Percentiles rank a stretch among this genome's conserved stretches.
phyloP scores from a whole-genome alignment of 2,888 invertebrate species.

The Heteromurus nitidus region DNA sequence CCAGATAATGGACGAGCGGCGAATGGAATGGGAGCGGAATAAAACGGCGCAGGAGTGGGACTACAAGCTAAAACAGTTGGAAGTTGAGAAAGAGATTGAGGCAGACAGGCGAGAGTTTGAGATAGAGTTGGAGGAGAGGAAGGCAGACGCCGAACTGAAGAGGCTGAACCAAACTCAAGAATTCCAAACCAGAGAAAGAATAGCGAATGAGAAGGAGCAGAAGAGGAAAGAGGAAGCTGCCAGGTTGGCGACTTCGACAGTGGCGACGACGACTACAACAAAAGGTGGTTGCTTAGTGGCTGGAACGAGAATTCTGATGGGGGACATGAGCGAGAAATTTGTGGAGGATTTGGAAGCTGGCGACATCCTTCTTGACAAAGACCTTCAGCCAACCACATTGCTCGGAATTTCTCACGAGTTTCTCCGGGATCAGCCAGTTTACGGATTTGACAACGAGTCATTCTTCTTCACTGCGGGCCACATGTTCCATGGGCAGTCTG shows the following conservation, averaged over 20 bases:
- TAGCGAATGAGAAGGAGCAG: too few relatives aligned
- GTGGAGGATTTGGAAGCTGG: constrained; percentile 56
- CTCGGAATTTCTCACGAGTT: constrained; percentile 45
- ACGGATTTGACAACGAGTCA: constrained; percentile 53
- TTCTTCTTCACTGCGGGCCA: constrained; percentile 58
- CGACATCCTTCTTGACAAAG: constrained; percentile 57
- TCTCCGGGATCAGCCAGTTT: constrained; percentile 32
- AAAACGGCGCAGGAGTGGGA: background rate
- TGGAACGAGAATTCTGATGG: constrained; percentile 56
- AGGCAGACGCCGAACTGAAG: too few relatives aligned
- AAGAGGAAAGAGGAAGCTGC: too few relatives aligned
- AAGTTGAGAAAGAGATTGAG: background rate
- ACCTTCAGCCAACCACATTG: constrained; percentile 43
- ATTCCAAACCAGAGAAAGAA: too few relatives aligned
- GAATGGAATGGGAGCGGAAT: background rate
- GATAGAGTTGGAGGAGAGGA: background rate
- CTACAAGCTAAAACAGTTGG: background rate
- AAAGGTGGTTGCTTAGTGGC: too few relatives aligned
- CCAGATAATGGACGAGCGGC: background rate
- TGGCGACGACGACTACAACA: too few relatives aligned
- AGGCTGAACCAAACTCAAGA: too few relatives aligned
- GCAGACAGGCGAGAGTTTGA: background rate
- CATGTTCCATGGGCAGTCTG: constrained; percentile 32
- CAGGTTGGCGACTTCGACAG: too few relatives aligned
- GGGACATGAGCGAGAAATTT: constrained; percentile 24